Evolutionary conservation across 2,113 vertebrate genomes (phyloP), one percentile per base, ranked within the genome.

Genomic region (Perccottus glenii): DNA sequence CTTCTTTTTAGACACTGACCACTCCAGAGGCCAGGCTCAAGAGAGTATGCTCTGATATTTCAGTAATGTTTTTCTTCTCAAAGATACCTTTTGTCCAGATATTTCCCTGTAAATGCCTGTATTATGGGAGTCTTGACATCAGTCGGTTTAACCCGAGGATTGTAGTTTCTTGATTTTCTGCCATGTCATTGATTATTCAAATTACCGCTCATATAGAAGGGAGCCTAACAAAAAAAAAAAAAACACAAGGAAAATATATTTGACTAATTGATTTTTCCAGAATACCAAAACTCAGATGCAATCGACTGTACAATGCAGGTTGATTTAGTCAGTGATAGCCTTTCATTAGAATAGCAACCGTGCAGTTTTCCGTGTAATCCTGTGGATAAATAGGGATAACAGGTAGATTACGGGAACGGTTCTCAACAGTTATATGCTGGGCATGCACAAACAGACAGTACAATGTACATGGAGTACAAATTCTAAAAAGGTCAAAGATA

Each of bases 381-480:
- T 16, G 38, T 42, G 50, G 75, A 85, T 85, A 33, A 67, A 60
- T 44, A 2, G 49, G 73, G 81, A 84, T 83, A 77, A 77, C 40
- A 36, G 38, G 2, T 47, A 69, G 77, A 85, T 81, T 80, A 86
- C 9, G 65, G 44, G 9, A 78, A 43, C 32, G 36, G 40, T 71
- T 79, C 52, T 70, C 38, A 64, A 48, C 59, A 45, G 3, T 45
- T 48, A 73, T 56, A 59, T 16, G 12, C 64, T 16, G 16, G 8
- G 36, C 27, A 60, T 38, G 9, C 5, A 67, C 14, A 27, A 45
- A 67, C 47, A 36, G 43, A 9, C n/a, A 50, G 60, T 33, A 40
- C n/a, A 69, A 11, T 35, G 19, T 14, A 33, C 11, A 33, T 19
- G 3, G 3, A 45, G 19, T 12, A 38, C 33, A 38, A 35, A 56